Evolutionary conservation across 1,140 invertebrate species (phyloP).

Genomic region (Anastatus disparis): DNA sequence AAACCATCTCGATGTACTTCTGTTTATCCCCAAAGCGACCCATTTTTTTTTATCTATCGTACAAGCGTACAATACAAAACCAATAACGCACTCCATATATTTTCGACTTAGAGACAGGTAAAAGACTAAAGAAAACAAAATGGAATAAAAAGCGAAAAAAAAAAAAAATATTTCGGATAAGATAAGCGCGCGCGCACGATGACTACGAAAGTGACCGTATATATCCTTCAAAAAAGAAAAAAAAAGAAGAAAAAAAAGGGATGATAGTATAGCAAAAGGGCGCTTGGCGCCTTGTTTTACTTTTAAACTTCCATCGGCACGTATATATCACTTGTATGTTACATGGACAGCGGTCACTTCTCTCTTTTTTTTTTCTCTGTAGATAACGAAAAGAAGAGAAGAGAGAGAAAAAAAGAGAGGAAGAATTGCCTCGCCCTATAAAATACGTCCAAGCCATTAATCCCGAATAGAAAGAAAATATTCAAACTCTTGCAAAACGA

Average conservation of each 20-base stretch:
- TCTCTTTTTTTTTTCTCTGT: neutral
- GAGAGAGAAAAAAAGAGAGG: neutral
- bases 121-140: conserved; percentile 28
- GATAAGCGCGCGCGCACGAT: too few species aligned
- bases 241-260: neutral
- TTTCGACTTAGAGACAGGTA: conserved; percentile 11
- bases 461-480: conserved; percentile 67
- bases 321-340: conserved; percentile 59
- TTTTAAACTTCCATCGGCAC: conserved; percentile 62
- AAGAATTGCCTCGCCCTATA: conserved; percentile 56
- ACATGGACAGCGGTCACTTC: conserved; percentile 59
- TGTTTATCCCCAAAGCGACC: too few species aligned
- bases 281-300: conserved; percentile 50
- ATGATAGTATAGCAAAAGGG: conserved; percentile 22
- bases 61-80: too few species aligned
- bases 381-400: neutral
- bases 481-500: conserved; percentile 59
- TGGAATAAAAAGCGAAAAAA: too few species aligned
- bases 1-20: too few species aligned
- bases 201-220: too few species aligned
- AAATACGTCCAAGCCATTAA: conserved; percentile 68
- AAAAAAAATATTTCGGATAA: too few species aligned
- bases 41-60: too few species aligned
- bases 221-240: conserved; percentile 3
- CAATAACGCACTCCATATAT: conserved; percentile 25